Evolutionary conservation across 64 coral and sea anemone genomes (phyloP).

Genomic region (Catalaphyllia jardinei): DNA sequence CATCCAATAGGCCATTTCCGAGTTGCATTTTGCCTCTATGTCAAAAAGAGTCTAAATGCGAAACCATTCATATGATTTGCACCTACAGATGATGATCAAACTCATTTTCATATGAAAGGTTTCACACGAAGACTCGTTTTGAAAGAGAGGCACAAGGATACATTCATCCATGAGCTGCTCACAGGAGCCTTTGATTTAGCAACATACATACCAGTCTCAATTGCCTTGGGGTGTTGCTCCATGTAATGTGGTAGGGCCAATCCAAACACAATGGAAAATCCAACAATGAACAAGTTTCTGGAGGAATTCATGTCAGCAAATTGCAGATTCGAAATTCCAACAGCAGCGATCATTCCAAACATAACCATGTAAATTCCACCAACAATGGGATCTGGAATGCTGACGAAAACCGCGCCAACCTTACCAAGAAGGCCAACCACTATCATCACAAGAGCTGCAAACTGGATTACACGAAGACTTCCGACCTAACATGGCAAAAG

Average conservation of each 20-base stretch:
- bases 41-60: too few species aligned
- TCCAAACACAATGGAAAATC: slow-evolving; percentile 55
- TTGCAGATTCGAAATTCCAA: slow-evolving; percentile 65
- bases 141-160: too few species aligned
- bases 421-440: slow-evolving; percentile 50
- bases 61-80: too few species aligned
- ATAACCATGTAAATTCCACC: slow-evolving; percentile 64
- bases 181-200: too few species aligned
- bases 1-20: too few species aligned
- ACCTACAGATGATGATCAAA: too few species aligned
- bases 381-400: slow-evolving; percentile 65
- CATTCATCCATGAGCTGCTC: too few species aligned
- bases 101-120: too few species aligned
- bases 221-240: slow-evolving; percentile 36
- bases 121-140: too few species aligned
- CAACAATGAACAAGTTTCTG: slow-evolving; percentile 62
- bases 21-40: too few species aligned
- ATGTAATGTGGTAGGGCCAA: slow-evolving; percentile 48
- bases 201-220: slow-evolving; percentile 58
- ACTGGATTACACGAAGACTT: slow-evolving; percentile 62
- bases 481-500: slow-evolving; percentile 37
- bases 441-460: slow-evolving; percentile 36
- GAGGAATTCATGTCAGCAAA: slow-evolving; percentile 62
- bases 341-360: slow-evolving; percentile 57
- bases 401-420: slow-evolving; percentile 56